These are phyloP conservation scores for Zingel zingel DNA, from an alignment of 2,113 vertebrate genomes.

Conservation along the genomic window DNA sequence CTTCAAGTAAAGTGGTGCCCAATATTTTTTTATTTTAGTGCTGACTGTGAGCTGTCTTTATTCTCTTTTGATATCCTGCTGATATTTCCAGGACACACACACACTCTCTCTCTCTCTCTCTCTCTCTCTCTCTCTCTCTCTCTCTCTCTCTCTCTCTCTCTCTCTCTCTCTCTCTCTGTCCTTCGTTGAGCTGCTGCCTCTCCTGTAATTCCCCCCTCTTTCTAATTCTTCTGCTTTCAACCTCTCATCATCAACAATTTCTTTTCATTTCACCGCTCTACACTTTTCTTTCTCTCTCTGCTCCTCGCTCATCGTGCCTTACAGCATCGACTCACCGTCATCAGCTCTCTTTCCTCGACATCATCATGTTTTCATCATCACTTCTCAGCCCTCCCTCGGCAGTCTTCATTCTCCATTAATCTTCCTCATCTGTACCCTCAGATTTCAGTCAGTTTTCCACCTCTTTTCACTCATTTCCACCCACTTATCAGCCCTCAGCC, in stretches of 20 bases:
- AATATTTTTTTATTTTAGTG: neutral
- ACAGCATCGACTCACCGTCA: constrained; percentile 29
- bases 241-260: constrained; percentile 59
- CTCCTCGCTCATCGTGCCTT: constrained; percentile 29
- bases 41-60: constrained; percentile 51
- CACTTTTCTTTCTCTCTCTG: neutral
- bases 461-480: constrained; percentile 61
- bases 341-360: constrained; percentile 42
- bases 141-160: neutral
- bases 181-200: constrained; percentile 42
- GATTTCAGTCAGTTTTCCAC: constrained; percentile 56
- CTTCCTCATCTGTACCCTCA: constrained; percentile 46
- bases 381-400: constrained; percentile 38
- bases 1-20: too few relatives aligned
- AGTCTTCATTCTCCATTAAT: constrained; percentile 52
- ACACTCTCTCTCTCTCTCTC: neutral
- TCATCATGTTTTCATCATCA: constrained; percentile 59
- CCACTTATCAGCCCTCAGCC: constrained; percentile 53
- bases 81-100: constrained; percentile 46
- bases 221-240: constrained; percentile 45
- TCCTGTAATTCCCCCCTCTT: constrained; percentile 43
- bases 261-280: constrained; percentile 34
- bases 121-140: too few relatives aligned
- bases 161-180: constrained; percentile 12
- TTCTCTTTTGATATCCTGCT: constrained; percentile 58